Conservation (phyloP, 2,113 vertebrate species). For the Colius striatus region DNA sequence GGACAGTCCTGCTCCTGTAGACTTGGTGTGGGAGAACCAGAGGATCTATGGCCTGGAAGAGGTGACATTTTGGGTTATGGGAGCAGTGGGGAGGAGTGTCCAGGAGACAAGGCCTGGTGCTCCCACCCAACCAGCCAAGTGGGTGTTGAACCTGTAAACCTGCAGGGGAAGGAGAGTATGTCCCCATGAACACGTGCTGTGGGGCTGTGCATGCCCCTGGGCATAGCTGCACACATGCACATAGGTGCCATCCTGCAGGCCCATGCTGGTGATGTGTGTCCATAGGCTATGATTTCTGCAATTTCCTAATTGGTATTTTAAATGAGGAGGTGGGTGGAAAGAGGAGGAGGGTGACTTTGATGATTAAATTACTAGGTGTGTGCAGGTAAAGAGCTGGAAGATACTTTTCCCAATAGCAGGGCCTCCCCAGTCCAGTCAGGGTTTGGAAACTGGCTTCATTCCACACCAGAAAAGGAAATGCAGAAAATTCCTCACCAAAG, state of each 20-base stretch:
- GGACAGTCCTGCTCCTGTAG: background rate
- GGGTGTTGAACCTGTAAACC: too few relatives aligned
- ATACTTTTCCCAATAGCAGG: background rate
- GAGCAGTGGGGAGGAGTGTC: too few relatives aligned
- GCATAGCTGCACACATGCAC: accelerated
- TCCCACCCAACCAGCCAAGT: accelerated
- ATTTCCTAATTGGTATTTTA: background rate
- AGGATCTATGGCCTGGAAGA: background rate
- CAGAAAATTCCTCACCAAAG: background rate
- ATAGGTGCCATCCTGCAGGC: background rate
- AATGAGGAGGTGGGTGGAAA: background rate
- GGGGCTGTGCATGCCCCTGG: accelerated
- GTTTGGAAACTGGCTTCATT: background rate
- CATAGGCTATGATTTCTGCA: background rate
- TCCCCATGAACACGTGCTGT: too few relatives aligned
- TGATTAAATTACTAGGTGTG: background rate
- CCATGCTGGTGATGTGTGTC: background rate
- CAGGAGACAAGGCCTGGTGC: background rate
- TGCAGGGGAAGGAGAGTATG: accelerated
- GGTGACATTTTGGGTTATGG: background rate
- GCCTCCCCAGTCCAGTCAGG: background rate
- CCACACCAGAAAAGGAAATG: background rate
- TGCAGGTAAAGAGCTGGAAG: background rate
- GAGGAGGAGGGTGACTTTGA: background rate
- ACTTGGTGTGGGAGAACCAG: background rate